Evolutionary conservation across 2,797 vertebrate species (phyloP).

Genomic region (Tympanoctomys barrerae): DNA sequence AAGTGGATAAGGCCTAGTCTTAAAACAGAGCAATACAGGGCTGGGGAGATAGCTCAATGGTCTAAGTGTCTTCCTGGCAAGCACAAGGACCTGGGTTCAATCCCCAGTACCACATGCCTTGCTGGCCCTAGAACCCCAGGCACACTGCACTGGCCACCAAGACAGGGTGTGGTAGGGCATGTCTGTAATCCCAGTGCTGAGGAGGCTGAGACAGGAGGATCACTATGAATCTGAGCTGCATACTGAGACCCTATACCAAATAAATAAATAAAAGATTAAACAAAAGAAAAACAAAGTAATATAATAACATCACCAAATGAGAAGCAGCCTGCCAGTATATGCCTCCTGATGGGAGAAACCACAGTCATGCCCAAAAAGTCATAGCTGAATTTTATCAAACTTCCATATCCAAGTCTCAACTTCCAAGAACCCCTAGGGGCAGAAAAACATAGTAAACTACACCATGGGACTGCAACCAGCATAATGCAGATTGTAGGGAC

Average conservation of each 20-base stretch:
- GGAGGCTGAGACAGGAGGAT: too few species aligned
- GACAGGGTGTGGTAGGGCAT: too few species aligned
- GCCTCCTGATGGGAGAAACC: not conserved
- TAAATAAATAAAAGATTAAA: not conserved
- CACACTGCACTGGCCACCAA: too few species aligned
- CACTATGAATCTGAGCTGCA: too few species aligned
- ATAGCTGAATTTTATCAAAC: not conserved
- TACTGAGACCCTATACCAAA: not conserved
- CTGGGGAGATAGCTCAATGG: too few species aligned
- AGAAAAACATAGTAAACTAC: not conserved
- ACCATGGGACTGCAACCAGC: too few species aligned
- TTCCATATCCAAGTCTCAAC: not conserved
- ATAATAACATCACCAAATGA: not conserved
- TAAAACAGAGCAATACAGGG: not conserved
- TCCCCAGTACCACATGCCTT: too few species aligned
- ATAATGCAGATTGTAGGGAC: not conserved
- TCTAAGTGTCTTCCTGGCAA: too few species aligned
- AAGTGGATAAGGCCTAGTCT: not conserved
- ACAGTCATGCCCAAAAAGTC: not conserved
- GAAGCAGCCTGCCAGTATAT: not conserved
- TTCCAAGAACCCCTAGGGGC: not conserved
- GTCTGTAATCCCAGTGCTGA: too few species aligned
- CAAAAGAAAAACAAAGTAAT: not conserved
- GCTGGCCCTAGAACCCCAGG: too few species aligned
- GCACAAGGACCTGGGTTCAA: too few species aligned